Base-by-base conservation (phyloP, 2,797 vertebrate genomes). In the Stomatorhinus walkeri region DNA sequence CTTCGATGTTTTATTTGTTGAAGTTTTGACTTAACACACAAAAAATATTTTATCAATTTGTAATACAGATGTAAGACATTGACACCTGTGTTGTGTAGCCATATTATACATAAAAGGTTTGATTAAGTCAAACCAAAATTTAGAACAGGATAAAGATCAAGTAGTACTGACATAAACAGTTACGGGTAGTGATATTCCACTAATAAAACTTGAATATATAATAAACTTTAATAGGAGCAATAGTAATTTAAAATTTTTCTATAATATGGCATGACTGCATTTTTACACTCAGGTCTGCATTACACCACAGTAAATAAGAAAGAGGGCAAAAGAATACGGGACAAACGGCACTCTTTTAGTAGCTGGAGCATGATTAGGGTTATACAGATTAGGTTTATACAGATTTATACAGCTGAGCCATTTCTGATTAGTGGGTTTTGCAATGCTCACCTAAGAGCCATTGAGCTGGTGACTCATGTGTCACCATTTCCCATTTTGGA, bases 391-490 rank as follows among this genome's bases (percentile, higher is more conserved):
- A 68, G 28, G 36, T 16, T 3, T 79, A 68, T 68, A 68, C 28
- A 43, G 6, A 91, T 93, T 92, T 92, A 93, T 88, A 93, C 92
- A 51, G 89, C 89, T 88, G 91, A 90, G 93, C 92, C 92, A 92
- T 93, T 90, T 93, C 87, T 90, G 92, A 89, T 81, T 85, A 91
- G 88, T 87, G 79, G 52, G 85, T 90, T 90, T 89, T 93, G 95
- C 95, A 94, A 95, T 90, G 32, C 90, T 14, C 32, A 72, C 64
- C 93, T 94, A 93, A 91, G 0, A 85, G 89, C 94, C 94, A 95
- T 91, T 92, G 90, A 95, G 91, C 91, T 89, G 92, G 88, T 84
- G 89, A 90, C 93, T 95, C 93, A 89, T 93, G 91, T 94, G 89
- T 94, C 92, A 92, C 91, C 93, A 89, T 91, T 87, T 59, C 87